Evolutionary conservation across 1,140 invertebrate genomes (phyloP), one percentile per base, ranked within the genome.

Genomic region (Rhopalosiphum maidis): DNA sequence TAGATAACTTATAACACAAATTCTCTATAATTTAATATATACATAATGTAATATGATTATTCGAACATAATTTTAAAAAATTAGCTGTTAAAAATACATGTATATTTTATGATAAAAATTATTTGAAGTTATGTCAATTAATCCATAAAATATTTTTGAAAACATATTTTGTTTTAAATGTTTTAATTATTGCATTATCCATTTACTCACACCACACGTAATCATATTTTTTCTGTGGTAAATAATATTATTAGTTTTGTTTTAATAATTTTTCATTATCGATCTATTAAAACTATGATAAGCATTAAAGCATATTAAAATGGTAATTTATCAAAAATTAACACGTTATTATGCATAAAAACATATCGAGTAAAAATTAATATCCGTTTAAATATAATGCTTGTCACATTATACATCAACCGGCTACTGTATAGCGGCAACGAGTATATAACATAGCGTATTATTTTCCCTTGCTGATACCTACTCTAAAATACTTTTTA

Each of bases 221-320:
- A 77, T 77, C 30, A 77, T 77, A 77, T 77, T 60, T 18, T 15
- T n/a, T 77, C 15, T 77, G 60, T 6, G 60, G 60, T 77, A n/a
- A n/a, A 77, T 77, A 77, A n/a, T 77, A 77, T 68, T 30, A 15
- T 18, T 18, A 77, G 60, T 77, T 77, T n/a, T 15, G 60, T 68
- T 68, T n/a, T 77, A 77, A n/a, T 77, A 11, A 77, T 77, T 77
- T 77, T 77, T 77, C n/a, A 77, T 77, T 15, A 77, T n/a, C 30
- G 60, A n/a, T 77, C 60, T 77, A n/a, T 77, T n/a, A 77, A 77
- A 77, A 77, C 15, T 77, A n/a, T 77, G 60, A 77, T 77, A 77
- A 77, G 15, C 60, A 77, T 77, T 68, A 35, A 77, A n/a, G 30
- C 15, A 77, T 77, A 77, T 77, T 77, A 77, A 15, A 77, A 77